phyloP scores from a whole-genome alignment of 2,113 vertebrate species.

The Oreochromis niloticus region DNA sequence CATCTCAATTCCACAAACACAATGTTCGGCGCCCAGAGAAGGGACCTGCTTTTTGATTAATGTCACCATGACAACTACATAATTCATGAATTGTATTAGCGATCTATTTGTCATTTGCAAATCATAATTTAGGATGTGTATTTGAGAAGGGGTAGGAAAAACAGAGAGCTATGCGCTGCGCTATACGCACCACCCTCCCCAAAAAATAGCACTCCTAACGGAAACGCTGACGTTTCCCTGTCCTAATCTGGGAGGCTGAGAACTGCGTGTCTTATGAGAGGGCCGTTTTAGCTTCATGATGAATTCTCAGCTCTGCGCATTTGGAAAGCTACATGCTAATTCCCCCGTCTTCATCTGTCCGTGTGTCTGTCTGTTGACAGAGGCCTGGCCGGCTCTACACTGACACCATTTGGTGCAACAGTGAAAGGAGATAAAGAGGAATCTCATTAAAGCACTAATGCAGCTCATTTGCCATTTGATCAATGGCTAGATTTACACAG shows the following conservation, averaged over 20 bases:
- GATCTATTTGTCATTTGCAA: constrained; percentile 73
- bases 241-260: constrained; percentile 32
- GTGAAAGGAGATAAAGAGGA: constrained; percentile 22
- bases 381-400: constrained; percentile 31
- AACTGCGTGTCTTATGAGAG: constrained; percentile 10
- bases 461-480: constrained; percentile 40
- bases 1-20: constrained; percentile 75
- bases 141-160: constrained; percentile 34
- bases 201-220: neutral
- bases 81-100: constrained; percentile 78
- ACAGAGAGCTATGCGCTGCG: constrained; percentile 8
- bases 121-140: constrained; percentile 66
- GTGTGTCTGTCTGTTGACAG: constrained; percentile 24
- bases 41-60: constrained; percentile 67
- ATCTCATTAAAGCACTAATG: constrained; percentile 22
- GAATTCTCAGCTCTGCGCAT: constrained; percentile 44
- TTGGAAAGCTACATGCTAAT: constrained; percentile 38
- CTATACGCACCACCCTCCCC: neutral
- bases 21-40: constrained; percentile 57
- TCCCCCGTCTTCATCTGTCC: neutral
- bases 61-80: constrained; percentile 75
- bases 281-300: constrained; percentile 37
- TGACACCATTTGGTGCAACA: constrained; percentile 53
- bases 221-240: constrained; percentile 32
- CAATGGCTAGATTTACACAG: constrained; percentile 36